Percentiles rank a stretch among this genome's conserved stretches.
phyloP scores from a whole-genome alignment of 2,797 vertebrate genomes.

The Caiman crocodilus region DNA sequence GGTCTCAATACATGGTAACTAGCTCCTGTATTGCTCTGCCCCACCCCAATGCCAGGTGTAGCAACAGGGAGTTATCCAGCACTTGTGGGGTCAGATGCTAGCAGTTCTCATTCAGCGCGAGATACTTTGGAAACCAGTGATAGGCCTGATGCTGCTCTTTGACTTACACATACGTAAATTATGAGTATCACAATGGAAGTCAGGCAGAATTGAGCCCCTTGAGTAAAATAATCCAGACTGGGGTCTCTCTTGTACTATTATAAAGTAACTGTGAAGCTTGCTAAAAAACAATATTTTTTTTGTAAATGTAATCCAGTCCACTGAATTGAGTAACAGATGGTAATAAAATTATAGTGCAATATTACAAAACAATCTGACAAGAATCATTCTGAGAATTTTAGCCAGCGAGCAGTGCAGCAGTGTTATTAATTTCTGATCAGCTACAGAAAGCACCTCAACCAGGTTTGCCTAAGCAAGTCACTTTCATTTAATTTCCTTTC shows the following conservation, averaged over 20 bases:
- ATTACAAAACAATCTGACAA: slow-evolving; percentile 55
- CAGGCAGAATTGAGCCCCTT: not conserved
- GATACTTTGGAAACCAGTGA: not conserved
- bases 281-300: slow-evolving; percentile 50
- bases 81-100: not conserved
- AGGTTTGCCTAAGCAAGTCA: slow-evolving; percentile 75
- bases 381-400: slow-evolving; percentile 68
- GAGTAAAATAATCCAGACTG: not conserved
- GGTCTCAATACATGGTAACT: not conserved
- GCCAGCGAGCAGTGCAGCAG: not conserved
- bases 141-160: not conserved
- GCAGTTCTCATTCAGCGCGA: not conserved
- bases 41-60: no score
- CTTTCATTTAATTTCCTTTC: slow-evolving; percentile 83
- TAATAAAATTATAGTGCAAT: slow-evolving; percentile 62
- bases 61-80: not conserved
- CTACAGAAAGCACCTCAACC: slow-evolving; percentile 52
- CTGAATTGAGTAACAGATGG: slow-evolving; percentile 45
- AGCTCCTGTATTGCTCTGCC: not conserved
- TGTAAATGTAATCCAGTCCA: slow-evolving; percentile 47
- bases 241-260: slow-evolving; percentile 9
- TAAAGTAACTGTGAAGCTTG: not conserved
- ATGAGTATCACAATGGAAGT: not conserved
- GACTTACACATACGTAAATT: not conserved
- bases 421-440: slow-evolving; percentile 69